Percentiles rank a stretch among this genome's conserved stretches.
Conservation (phyloP, 2,797 vertebrate genomes). For the Huso huso region DNA sequence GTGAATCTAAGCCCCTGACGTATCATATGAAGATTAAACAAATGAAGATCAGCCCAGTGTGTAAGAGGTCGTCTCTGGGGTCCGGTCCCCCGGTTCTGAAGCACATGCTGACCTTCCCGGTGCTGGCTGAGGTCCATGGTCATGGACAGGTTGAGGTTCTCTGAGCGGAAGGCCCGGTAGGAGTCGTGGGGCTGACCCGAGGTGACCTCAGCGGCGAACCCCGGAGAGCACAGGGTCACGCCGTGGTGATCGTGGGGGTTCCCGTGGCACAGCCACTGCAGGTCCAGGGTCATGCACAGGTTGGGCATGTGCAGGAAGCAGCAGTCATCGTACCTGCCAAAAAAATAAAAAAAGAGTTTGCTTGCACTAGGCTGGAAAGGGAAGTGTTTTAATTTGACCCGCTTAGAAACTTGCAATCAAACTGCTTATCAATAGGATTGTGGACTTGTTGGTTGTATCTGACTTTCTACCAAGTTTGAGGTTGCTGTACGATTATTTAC, state of each 20-base stretch:
- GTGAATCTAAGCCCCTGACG: too few species aligned
- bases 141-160: constrained; percentile 93
- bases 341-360: neutral
- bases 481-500: neutral
- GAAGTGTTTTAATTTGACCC: too few species aligned
- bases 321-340: constrained; percentile 88
- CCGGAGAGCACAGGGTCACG: constrained; percentile 79
- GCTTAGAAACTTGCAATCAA: too few species aligned
- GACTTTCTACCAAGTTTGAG: too few species aligned
- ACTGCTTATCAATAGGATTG: too few species aligned
- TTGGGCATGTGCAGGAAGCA: constrained; percentile 91
- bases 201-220: constrained; percentile 76
- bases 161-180: constrained; percentile 91
- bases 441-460: too few species aligned
- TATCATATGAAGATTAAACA: too few species aligned
- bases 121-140: constrained; percentile 86
- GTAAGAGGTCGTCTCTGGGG: too few species aligned
- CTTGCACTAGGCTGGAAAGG: too few species aligned
- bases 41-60: too few species aligned
- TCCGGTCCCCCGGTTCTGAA: fast-evolving
- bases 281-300: constrained; percentile 87
- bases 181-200: constrained; percentile 89
- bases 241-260: constrained; percentile 91
- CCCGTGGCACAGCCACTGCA: constrained; percentile 94
- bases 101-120: constrained; percentile 58